Base-by-base conservation (phyloP, 2,888 invertebrate species). In the Heliconius sara region DNA sequence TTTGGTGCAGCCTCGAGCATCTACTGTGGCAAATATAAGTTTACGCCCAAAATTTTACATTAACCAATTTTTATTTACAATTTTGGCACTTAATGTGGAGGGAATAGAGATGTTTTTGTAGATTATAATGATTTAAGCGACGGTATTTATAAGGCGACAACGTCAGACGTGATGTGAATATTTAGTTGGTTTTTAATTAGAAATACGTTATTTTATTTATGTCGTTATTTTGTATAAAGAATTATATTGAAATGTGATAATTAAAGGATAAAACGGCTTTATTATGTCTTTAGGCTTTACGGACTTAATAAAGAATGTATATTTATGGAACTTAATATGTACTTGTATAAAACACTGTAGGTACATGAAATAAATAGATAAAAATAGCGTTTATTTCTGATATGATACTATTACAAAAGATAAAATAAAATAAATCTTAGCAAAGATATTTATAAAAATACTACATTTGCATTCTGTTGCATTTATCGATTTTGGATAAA, bases 1-100 rank as follows among this genome's bases (percentile, higher is more conserved):
- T 93, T 95, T 94, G 94, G 93, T 94, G 94, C 95, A 93, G 91
- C 93, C 93, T 88, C 90, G 88, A 90, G 91, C 91, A 89, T 88
- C 90, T 87, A 87, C 84, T 84, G 83, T 82, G 72, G 79, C 89
- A 87, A 91, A 88, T 85, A 86, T 89, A 88, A 83, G 81, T 85
- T 85, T 86, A 84, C 86, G 79, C 78, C 77, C 60, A 47, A 63
- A 78, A 82, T 79, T 57, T 57, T 30, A 81, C 63, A 79, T 84
- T 79, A 74, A 39, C 12, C 34, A 27, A 25, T 71, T 34, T 34
- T 25, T 75, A 70, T 79, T 52, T 67, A 22, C 78, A 57, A 89
- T 85, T 84, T 74, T 84, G 60, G 79, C 82, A 85, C 84, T 81
- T 91, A 87, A 30, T 65, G 0, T 0, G 22, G 3, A 74, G 3